phyloP scores from a whole-genome alignment of 2,888 invertebrate genomes.

The Galeruca laticollis region DNA sequence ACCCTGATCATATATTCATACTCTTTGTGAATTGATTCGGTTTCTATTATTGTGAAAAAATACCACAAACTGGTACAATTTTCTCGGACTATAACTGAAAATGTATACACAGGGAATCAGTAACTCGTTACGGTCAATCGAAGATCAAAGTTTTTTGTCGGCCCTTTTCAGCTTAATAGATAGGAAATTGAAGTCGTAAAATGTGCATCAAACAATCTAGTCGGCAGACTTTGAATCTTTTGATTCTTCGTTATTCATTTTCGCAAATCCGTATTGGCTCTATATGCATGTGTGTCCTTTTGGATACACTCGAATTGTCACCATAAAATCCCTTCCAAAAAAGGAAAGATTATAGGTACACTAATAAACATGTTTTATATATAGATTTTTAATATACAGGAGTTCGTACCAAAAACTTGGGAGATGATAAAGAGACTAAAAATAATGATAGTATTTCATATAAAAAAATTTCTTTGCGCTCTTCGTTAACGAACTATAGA shows the following conservation, averaged over 20 bases:
- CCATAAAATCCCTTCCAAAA: neutral
- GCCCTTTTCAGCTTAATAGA: slow-evolving; percentile 34
- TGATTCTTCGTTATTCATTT: slow-evolving; percentile 20
- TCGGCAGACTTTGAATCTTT: slow-evolving; percentile 24
- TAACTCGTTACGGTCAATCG: slow-evolving; percentile 3
- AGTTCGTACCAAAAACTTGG: too few relatives aligned
- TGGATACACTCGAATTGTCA: neutral
- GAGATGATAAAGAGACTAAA: too few relatives aligned
- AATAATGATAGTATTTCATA: too few relatives aligned
- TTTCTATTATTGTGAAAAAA: too few relatives aligned
- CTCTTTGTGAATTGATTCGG: too few relatives aligned
- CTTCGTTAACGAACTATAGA: too few relatives aligned
- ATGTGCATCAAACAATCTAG: slow-evolving; percentile 13
- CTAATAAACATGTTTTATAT: too few relatives aligned
- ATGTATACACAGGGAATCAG: slow-evolving; percentile 1
- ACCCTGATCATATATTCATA: too few relatives aligned
- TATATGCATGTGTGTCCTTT: slow-evolving; percentile 20
- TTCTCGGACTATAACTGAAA: neutral
- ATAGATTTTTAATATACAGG: too few relatives aligned
- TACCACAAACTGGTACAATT: neutral
- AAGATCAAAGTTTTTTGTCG: slow-evolving; percentile 23
- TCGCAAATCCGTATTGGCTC: slow-evolving; percentile 16
- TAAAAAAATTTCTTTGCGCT: too few relatives aligned
- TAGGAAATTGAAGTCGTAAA: slow-evolving; percentile 38
- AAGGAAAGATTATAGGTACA: too few relatives aligned